These are phyloP conservation scores for Apostichopus californicus DNA, from an alignment of 35 echinoderm and acorn worm genomes.

Conservation along the genomic window DNA sequence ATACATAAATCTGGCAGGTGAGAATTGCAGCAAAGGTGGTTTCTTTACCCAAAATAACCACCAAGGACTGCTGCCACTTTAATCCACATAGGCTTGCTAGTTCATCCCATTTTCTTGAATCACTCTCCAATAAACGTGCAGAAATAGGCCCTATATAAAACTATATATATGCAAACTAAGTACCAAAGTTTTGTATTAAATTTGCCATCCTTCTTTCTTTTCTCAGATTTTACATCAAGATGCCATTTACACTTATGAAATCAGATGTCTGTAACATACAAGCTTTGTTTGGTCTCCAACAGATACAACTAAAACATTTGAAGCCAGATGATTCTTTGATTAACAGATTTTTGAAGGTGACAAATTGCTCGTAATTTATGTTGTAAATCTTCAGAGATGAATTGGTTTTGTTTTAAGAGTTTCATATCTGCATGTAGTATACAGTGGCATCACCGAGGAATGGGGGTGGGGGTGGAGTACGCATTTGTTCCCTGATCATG, in stretches of 20 bases:
- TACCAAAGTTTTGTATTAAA: no score
- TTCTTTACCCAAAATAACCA: no score
- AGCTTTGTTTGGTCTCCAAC: slow-evolving; percentile 43
- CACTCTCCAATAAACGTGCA: no score
- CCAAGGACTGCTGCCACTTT: no score
- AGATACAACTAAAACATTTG: slow-evolving; percentile 19
- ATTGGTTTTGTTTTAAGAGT: no score
- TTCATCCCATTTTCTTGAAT: no score
- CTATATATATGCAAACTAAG: no score
- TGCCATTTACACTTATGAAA: slow-evolving; percentile 17
- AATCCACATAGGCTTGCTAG: no score
- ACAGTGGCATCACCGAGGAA: not conserved
- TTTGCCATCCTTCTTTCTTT: not conserved
- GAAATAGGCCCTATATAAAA: no score
- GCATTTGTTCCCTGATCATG: not conserved
- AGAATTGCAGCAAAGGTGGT: no score
- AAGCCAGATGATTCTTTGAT: not conserved
- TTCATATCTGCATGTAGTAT: not conserved
- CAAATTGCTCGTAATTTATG: not conserved
- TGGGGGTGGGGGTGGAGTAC: not conserved
- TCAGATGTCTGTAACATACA: not conserved
- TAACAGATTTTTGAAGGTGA: slow-evolving; percentile 25
- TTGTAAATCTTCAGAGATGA: no score
- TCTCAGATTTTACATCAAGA: not conserved
- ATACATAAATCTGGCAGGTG: no score